Evolutionary conservation across 2,797 vertebrate species (phyloP).

Genomic region (Myotis vivesi): DNA sequence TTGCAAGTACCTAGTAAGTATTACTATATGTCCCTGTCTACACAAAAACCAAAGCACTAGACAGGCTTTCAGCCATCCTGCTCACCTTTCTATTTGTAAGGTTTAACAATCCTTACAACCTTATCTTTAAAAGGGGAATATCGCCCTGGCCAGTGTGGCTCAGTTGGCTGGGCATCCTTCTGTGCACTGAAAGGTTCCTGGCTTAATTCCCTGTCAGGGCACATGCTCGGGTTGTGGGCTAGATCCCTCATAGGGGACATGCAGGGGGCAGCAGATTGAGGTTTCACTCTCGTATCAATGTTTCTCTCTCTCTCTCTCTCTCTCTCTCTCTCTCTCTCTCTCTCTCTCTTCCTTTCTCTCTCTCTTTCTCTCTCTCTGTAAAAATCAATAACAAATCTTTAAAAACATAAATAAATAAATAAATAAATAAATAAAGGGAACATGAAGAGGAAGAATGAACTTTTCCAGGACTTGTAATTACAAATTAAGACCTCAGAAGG

Average conservation of each 20-base stretch:
- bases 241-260: background rate
- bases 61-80: background rate
- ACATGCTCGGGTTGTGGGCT: background rate
- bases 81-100: background rate
- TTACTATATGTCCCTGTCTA: background rate
- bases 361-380: too few relatives aligned
- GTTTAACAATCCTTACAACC: background rate
- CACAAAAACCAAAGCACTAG: background rate
- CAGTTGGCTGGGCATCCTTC: background rate
- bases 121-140: background rate
- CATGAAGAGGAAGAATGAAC: background rate
- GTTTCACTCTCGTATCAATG: background rate
- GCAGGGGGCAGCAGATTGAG: background rate
- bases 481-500: background rate
- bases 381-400: background rate
- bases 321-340: background rate
- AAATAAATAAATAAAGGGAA: background rate
- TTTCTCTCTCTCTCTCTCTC: background rate
- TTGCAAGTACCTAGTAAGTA: background rate
- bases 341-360: too few relatives aligned
- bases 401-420: background rate
- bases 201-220: background rate
- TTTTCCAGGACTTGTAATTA: background rate
- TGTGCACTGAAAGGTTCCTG: background rate
- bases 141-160: background rate